A percentile compares a stretch with the other conserved stretches of the same genome.
These are phyloP conservation scores for Malaclemys terrapin DNA, from an alignment of 2,113 vertebrate genomes.

Conservation along the genomic window DNA sequence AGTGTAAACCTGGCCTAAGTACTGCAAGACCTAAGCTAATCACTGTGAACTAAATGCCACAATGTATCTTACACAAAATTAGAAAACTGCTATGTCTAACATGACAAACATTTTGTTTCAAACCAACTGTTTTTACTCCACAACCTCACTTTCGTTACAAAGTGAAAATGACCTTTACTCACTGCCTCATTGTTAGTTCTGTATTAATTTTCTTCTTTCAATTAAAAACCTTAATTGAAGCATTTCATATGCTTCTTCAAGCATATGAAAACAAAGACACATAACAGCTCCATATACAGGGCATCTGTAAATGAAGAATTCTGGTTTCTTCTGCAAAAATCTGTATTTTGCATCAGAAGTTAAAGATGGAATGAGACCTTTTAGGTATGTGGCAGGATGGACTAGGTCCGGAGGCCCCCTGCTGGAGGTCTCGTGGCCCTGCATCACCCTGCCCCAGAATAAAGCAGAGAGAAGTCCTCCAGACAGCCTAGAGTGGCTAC, in stretches of 20 bases:
- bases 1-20: neutral
- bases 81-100: neutral
- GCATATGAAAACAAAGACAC: neutral
- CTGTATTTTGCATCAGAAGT: neutral
- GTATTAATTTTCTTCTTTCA: neutral
- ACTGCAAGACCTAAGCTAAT: neutral
- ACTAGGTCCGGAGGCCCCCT: too few relatives aligned
- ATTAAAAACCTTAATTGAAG: neutral
- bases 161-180: neutral
- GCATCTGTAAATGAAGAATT: neutral
- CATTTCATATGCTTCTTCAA: neutral
- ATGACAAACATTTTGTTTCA: neutral
- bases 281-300: neutral
- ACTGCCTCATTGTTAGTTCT: neutral
- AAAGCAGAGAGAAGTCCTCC: too few relatives aligned
- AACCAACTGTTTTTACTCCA: neutral
- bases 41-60: neutral
- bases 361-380: neutral
- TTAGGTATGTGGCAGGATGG: too few relatives aligned
- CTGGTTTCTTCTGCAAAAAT: neutral
- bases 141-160: neutral
- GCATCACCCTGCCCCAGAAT: too few relatives aligned
- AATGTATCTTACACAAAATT: neutral
- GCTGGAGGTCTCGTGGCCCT: too few relatives aligned
- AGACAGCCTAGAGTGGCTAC: too few relatives aligned